Conservation (phyloP, 2,888 invertebrate species). For the Cantharis rustica region DNA sequence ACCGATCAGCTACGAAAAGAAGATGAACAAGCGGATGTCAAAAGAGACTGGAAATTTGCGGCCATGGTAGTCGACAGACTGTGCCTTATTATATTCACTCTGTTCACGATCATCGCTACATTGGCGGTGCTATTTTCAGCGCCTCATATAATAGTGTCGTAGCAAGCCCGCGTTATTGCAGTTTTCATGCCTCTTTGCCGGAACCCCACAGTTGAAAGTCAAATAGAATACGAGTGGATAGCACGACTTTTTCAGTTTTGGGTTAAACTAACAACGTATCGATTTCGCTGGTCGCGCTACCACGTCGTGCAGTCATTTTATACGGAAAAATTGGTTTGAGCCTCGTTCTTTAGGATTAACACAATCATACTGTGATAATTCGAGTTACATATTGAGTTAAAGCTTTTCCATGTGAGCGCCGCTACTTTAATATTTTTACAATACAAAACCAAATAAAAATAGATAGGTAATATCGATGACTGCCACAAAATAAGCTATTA, state of each 20-base stretch:
- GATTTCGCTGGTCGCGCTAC: conserved; percentile 39
- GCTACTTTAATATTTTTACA: conserved; percentile 14
- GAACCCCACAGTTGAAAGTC: conserved; percentile 24
- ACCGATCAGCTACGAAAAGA: conserved; percentile 93
- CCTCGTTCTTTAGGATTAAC: conserved; percentile 56
- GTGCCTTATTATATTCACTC: conserved; percentile 99
- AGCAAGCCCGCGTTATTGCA: conserved; percentile 62
- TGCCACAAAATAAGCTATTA: neutral
- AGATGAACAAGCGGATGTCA: conserved; percentile 91
- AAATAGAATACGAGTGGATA: conserved; percentile 26
- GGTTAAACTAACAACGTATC: conserved; percentile 34
- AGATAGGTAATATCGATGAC: neutral
- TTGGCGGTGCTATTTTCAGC: conserved; percentile 96
- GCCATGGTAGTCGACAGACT: conserved; percentile 99
- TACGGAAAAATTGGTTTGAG: conserved; percentile 47
- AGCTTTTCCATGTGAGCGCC: conserved; percentile 34
- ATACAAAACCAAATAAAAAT: neutral
- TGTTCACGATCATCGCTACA: conserved; percentile 97
- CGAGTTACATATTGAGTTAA: conserved; percentile 71
- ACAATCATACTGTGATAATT: conserved; percentile 70
- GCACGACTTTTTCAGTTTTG: conserved; percentile 23
- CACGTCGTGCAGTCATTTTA: conserved; percentile 28
- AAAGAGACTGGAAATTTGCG: conserved; percentile 99
- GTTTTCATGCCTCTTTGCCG: conserved; percentile 30
- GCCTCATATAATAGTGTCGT: conserved; percentile 94